phyloP scores from a whole-genome alignment of 1,140 invertebrate species.

The Drosophila triauraria region DNA sequence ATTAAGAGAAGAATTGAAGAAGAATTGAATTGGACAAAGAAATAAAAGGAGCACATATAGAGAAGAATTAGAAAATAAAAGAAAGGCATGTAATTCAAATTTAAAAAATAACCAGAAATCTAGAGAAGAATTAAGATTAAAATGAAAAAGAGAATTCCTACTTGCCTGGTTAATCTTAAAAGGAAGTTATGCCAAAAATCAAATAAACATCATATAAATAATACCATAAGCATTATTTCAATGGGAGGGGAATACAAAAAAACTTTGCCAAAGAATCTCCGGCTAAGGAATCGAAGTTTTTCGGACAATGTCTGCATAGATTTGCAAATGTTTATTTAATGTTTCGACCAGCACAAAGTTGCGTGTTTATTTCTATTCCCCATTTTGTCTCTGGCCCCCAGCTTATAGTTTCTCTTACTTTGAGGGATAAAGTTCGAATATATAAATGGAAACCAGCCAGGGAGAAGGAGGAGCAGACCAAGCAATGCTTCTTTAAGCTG shows the following conservation, averaged over 20 bases:
- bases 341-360: conserved; percentile 25
- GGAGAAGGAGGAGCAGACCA: not conserved
- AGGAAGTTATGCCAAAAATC: no score
- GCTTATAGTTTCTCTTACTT: conserved; percentile 7
- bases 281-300: not conserved
- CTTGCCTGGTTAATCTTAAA: no score
- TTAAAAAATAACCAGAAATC: not conserved
- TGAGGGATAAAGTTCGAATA: conserved; percentile 5
- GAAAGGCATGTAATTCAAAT: not conserved
- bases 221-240: no score
- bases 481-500: conserved; percentile 49
- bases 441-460: not conserved
- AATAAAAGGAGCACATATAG: not conserved
- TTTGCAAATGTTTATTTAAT: conserved; percentile 39
- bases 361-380: not conserved
- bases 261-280: not conserved
- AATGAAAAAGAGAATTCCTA: no score
- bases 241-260: not conserved
- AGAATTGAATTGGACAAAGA: not conserved
- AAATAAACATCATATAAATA: no score
- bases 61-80: not conserved
- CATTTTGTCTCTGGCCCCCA: conserved; percentile 1
- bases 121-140: not conserved
- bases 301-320: not conserved
- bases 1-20: no score